phyloP scores from a whole-genome alignment of 1,140 invertebrate species.

The Archivesica marissinica region DNA sequence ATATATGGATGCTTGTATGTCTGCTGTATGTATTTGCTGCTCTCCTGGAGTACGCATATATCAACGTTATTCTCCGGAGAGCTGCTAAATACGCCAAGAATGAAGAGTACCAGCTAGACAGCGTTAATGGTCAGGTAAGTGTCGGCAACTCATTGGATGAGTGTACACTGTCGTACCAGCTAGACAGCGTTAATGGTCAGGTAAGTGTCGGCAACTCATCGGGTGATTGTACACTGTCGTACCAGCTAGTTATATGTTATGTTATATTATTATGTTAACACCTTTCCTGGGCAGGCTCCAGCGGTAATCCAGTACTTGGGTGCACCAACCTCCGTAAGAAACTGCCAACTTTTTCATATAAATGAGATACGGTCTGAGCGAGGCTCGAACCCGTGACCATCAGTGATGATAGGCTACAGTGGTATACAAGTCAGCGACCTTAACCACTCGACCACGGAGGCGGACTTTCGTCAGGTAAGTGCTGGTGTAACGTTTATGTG shows the following conservation, averaged over 20 bases:
- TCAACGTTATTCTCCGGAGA: constrained; percentile 80
- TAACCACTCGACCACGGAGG: no score
- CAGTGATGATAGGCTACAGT: no score
- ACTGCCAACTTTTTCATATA: no score
- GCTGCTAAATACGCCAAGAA: not conserved
- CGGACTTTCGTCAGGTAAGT: no score
- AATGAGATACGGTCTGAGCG: no score
- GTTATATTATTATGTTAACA: not conserved
- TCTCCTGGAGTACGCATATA: constrained; percentile 92
- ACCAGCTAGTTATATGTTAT: not conserved
- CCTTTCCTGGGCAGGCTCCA: no score
- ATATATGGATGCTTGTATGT: constrained; percentile 95
- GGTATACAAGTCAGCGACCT: no score
- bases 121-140: not conserved
- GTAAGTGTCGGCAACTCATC: not conserved
- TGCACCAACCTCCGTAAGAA: no score
- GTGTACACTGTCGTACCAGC: not conserved
- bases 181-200: not conserved
- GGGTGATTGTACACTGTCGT: not conserved
- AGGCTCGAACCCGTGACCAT: no score
- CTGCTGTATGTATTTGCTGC: constrained; percentile 94
- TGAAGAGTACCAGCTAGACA: not conserved
- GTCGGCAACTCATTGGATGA: not conserved
- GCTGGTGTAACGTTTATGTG: no score
- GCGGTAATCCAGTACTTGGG: no score